Conservation (phyloP, 92 coral and sea anemone species). For the Phenganax marumi region DNA sequence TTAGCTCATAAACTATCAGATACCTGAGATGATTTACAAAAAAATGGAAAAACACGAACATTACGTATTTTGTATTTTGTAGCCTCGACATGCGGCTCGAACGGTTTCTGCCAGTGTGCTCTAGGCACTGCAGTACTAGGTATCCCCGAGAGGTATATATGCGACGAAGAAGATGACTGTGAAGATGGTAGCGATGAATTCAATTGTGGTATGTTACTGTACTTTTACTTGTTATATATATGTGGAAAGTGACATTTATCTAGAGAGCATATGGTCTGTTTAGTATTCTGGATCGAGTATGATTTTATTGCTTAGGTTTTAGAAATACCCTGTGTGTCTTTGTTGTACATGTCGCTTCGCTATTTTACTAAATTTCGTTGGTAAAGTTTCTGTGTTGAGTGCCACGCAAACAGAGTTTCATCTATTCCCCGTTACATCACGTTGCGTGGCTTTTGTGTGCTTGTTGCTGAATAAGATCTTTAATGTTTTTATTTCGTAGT, state of each 20-base stretch:
- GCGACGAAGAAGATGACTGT: slow-evolving; percentile 78
- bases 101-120: slow-evolving; percentile 56
- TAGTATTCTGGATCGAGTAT: too few relatives aligned
- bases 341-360: background rate
- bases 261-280: too few relatives aligned
- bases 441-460: background rate
- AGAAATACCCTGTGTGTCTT: background rate
- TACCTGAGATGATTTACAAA: background rate
- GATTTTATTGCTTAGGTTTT: background rate
- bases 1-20: background rate
- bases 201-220: slow-evolving; percentile 21
- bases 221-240: background rate
- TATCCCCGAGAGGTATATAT: slow-evolving; percentile 54
- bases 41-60: too few relatives aligned
- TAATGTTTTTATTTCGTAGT: too few relatives aligned
- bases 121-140: slow-evolving; percentile 55
- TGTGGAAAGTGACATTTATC: too few relatives aligned
- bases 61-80: too few relatives aligned
- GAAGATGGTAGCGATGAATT: slow-evolving; percentile 79
- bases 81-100: slow-evolving; percentile 55
- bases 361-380: background rate
- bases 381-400: background rate
- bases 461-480: too few relatives aligned
- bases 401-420: slow-evolving; percentile 13
- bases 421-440: background rate